phyloP scores from a whole-genome alignment of 2,888 invertebrate species.

The Calliopum simillimum region DNA sequence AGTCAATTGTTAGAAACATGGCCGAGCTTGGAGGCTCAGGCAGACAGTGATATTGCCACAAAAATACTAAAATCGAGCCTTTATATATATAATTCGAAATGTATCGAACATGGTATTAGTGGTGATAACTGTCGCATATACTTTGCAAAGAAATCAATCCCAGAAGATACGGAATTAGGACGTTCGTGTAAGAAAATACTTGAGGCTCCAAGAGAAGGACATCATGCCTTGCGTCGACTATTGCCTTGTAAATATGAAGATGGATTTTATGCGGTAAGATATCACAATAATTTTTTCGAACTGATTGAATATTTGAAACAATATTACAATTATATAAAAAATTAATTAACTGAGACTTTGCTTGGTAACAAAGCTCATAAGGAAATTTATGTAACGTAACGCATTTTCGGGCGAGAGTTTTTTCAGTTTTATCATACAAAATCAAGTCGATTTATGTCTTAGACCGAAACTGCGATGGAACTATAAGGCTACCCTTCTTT shows the following conservation, averaged over 20 bases:
- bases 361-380: not conserved
- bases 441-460: too few relatives aligned
- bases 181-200: conserved; percentile 68
- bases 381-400: too few relatives aligned
- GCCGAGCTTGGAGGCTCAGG: conserved; percentile 55
- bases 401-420: too few relatives aligned
- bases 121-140: conserved; percentile 75
- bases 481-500: too few relatives aligned
- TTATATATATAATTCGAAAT: conserved; percentile 58
- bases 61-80: conserved; percentile 62
- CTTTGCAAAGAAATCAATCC: conserved; percentile 70
- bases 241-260: conserved; percentile 60
- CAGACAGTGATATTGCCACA: conserved; percentile 57
- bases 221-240: conserved; percentile 59
- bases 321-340: too few relatives aligned
- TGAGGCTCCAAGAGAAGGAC: conserved; percentile 59
- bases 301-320: not conserved
- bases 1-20: conserved; percentile 60
- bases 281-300: not conserved
- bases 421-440: too few relatives aligned
- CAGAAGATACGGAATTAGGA: conserved; percentile 69
- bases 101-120: conserved; percentile 57
- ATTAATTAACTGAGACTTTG: too few relatives aligned
- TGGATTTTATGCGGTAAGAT: conserved; percentile 59
- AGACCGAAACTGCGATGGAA: too few relatives aligned